Conservation (phyloP, 2,797 vertebrate species). For the Chloroceryle amazona region DNA sequence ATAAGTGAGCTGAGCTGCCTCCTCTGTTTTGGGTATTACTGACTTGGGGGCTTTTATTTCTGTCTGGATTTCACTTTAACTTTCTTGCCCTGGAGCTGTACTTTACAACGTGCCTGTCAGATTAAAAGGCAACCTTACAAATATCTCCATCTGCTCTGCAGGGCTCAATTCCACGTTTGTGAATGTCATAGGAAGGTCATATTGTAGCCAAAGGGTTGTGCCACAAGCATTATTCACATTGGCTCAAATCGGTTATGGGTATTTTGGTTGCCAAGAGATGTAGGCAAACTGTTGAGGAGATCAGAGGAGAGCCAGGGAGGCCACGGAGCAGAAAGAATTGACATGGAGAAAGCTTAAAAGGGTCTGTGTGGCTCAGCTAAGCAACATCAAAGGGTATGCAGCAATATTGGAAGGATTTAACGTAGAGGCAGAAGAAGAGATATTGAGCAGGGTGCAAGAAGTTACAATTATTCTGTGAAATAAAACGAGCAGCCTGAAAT, state of each 20-base stretch:
- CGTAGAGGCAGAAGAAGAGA: neutral
- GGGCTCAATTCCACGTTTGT: neutral
- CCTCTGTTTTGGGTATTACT: neutral
- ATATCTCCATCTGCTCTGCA: neutral
- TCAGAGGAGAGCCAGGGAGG: constrained; percentile 42
- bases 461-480: constrained; percentile 42
- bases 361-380: constrained; percentile 38
- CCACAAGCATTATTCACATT: neutral
- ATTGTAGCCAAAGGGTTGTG: constrained; percentile 48
- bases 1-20: neutral
- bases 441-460: constrained; percentile 40
- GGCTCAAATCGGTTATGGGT: constrained; percentile 14
- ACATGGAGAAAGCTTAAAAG: constrained; percentile 60
- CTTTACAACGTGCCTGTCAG: neutral
- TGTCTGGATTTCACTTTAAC: neutral
- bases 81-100: constrained; percentile 39
- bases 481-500: neutral
- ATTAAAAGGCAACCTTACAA: neutral
- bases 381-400: constrained; percentile 53
- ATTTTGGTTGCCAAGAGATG: constrained; percentile 56
- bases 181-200: constrained; percentile 42
- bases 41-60: neutral
- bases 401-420: constrained; percentile 49
- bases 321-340: constrained; percentile 45
- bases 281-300: constrained; percentile 56